Evolutionary conservation across 2,888 invertebrate species (phyloP).

Genomic region (Hydroisotoma schaefferi): DNA sequence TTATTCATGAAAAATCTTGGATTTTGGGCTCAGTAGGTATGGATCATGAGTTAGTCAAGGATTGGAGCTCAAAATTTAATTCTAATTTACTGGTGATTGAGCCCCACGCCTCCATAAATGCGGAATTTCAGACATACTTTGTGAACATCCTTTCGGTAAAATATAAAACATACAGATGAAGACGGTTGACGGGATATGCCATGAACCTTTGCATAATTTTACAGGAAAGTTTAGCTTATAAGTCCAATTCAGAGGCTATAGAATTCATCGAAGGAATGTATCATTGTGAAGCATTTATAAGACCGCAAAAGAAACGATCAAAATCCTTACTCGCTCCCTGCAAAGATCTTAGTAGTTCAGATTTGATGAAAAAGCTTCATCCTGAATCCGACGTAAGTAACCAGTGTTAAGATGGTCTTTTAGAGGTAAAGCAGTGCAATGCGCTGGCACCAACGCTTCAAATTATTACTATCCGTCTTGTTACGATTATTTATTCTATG

Average conservation of each 20-base stretch:
- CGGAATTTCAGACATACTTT: constrained; percentile 49
- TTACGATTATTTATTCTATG: constrained; percentile 6
- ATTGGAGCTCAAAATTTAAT: constrained; percentile 43
- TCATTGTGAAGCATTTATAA: constrained; percentile 47
- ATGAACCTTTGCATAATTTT: not conserved
- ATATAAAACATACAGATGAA: not conserved
- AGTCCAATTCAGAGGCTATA: constrained; percentile 34
- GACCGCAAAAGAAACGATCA: not conserved
- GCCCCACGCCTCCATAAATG: constrained; percentile 45
- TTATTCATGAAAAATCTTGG: constrained; percentile 44
- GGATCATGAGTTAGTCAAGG: constrained; percentile 41
- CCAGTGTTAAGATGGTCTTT: too few species aligned
- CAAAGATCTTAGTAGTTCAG: constrained; percentile 36
- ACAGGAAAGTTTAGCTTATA: constrained; percentile 13
- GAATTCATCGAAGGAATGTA: constrained; percentile 48
- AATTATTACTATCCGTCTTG: not conserved
- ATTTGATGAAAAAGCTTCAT: constrained; percentile 45
- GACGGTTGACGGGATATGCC: not conserved
- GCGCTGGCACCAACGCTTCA: too few species aligned
- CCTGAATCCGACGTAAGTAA: constrained; percentile 48
- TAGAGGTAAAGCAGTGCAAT: too few species aligned
- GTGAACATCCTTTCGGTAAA: constrained; percentile 47
- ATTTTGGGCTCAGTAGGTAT: constrained; percentile 47
- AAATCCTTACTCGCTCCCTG: constrained; percentile 38
- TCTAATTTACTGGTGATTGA: constrained; percentile 46